Percentiles rank a stretch among this genome's conserved stretches.
Evolutionary conservation across 2,797 vertebrate species (phyloP).

Genomic region (Pseudochirops cupreus): DNA sequence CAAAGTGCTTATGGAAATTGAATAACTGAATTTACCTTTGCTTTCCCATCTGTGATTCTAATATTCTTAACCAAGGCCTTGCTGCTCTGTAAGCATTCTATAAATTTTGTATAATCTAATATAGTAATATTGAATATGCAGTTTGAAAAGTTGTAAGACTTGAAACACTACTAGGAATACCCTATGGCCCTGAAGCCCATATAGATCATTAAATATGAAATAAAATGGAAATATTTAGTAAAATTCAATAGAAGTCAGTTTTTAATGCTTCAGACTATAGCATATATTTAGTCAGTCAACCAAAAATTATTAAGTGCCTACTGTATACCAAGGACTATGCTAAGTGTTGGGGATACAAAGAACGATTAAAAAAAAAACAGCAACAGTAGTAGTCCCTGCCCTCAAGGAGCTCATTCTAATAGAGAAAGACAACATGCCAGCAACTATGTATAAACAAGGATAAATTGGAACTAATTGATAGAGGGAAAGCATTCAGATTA

Average conservation of each 20-base stretch:
- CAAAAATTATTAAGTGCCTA: background rate
- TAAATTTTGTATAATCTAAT: slow-evolving; percentile 3
- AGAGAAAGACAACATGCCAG: background rate
- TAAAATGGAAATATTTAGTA: background rate
- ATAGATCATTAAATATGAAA: background rate
- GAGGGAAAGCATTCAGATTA: background rate
- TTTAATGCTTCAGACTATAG: background rate
- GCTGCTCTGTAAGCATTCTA: background rate
- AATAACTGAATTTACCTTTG: background rate
- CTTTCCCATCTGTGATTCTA: background rate
- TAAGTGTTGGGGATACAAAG: background rate
- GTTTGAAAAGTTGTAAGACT: slow-evolving; percentile 10
- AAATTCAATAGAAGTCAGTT: background rate
- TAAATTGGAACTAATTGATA: background rate
- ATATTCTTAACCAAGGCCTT: background rate
- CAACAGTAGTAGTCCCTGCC: background rate
- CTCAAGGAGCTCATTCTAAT: background rate
- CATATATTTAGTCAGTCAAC: background rate
- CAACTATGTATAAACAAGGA: background rate
- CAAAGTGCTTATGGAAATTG: background rate
- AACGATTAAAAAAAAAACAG: background rate
- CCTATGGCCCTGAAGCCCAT: background rate
- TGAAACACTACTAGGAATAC: background rate
- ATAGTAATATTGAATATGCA: background rate
- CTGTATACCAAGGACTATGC: background rate